Evolutionary conservation across 1,140 invertebrate species (phyloP).

Genomic region (Zaprionus ghesquierei): DNA sequence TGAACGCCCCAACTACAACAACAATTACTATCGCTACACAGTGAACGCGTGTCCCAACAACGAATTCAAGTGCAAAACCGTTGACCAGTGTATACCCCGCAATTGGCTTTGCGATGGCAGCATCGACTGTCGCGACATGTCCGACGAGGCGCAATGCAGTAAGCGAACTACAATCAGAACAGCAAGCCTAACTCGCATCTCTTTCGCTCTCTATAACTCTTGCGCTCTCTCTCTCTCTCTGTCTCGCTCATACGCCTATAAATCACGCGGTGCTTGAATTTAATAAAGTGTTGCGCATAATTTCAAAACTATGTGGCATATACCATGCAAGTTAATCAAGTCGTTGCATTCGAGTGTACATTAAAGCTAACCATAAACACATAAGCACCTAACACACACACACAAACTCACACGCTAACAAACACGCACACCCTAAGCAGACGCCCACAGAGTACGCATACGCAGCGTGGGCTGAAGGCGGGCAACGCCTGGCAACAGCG

Average conservation of each 20-base stretch:
- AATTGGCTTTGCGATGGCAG: conserved; percentile 91
- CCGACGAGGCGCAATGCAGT: conserved; percentile 87
- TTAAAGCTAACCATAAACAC: conserved; percentile 32
- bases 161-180: conserved; percentile 68
- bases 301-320: conserved; percentile 54
- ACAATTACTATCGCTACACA: conserved; percentile 40
- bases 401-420: background rate
- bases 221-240: background rate
- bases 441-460: conserved; percentile 52
- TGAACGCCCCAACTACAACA: conserved; percentile 6
- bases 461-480: conserved; percentile 51
- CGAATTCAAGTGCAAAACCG: conserved; percentile 84
- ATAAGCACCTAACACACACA: conserved; percentile 1
- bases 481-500: conserved; percentile 49
- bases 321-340: conserved; percentile 65
- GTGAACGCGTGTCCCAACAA: conserved; percentile 73
- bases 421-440: conserved; percentile 1
- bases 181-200: background rate
- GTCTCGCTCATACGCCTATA: conserved; percentile 13
- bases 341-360: conserved; percentile 47
- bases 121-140: conserved; percentile 89
- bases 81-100: conserved; percentile 87
- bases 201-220: background rate
- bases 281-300: conserved; percentile 72
- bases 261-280: conserved; percentile 52